Evolutionary conservation across 2,113 vertebrate genomes (phyloP).

Genomic region (Ia io): DNA sequence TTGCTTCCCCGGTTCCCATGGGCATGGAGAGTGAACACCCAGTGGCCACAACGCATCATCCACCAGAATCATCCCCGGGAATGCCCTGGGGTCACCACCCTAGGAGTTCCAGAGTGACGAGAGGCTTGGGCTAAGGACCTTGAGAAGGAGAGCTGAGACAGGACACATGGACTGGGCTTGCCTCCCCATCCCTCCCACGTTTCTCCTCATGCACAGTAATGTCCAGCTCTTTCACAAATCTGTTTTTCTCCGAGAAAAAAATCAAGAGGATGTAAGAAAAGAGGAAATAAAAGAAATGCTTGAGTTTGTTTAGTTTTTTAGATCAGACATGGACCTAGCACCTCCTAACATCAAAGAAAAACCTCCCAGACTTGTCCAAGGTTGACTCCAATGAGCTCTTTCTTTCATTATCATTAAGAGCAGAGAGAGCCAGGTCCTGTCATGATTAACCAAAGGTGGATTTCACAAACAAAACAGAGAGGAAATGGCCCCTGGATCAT

Average conservation of each 20-base stretch:
- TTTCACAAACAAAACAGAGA: not conserved
- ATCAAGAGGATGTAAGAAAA: not conserved
- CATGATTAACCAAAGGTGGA: not conserved
- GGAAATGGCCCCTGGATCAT: not conserved
- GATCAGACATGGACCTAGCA: not conserved
- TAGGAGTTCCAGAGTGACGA: not conserved
- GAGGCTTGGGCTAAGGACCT: not conserved
- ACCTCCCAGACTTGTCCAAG: conserved; percentile 6
- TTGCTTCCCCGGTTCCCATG: not conserved
- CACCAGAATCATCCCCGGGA: not conserved
- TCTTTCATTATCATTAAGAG: not conserved
- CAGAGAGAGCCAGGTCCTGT: not conserved
- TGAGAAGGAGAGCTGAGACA: not conserved
- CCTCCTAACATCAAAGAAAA: not conserved
- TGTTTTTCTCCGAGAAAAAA: not conserved
- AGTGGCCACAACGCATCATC: not conserved
- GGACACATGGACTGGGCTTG: fast-evolving
- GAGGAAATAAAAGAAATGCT: not conserved
- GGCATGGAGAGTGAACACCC: not conserved
- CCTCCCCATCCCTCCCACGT: not conserved
- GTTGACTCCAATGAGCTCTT: conserved; percentile 57
- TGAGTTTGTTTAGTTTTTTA: not conserved
- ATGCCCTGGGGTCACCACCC: not conserved
- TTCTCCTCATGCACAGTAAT: not conserved
- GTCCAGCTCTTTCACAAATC: not conserved